Evolutionary conservation across 2,888 invertebrate genomes (phyloP).

Genomic region (Iselma pallidipennis): DNA sequence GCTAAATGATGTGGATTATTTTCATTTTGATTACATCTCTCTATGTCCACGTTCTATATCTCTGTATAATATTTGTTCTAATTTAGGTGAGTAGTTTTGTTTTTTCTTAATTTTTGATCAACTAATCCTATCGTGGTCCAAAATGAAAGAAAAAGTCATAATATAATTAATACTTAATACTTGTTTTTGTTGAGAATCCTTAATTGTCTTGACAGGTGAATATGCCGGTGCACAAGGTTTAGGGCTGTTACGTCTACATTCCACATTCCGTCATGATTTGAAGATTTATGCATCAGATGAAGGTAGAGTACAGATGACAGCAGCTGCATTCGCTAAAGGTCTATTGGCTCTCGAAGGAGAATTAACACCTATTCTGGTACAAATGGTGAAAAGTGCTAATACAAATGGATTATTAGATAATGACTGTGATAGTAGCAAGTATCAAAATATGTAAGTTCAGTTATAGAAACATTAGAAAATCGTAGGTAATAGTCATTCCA

Average conservation of each 20-base stretch:
- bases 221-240: slow-evolving; percentile 94
- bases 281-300: slow-evolving; percentile 99
- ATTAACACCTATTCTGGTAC: slow-evolving; percentile 96
- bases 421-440: slow-evolving; percentile 96
- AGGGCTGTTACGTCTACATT: slow-evolving; percentile 92
- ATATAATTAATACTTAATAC: slow-evolving; percentile 1
- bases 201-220: slow-evolving; percentile 61
- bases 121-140: too few relatives aligned
- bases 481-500: slow-evolving; percentile 49
- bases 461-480: slow-evolving; percentile 3
- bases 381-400: slow-evolving; percentile 99
- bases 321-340: slow-evolving; percentile 99
- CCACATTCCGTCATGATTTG: slow-evolving; percentile 97
- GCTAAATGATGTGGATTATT: slow-evolving; percentile 22
- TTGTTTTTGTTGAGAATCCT: not conserved
- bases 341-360: slow-evolving; percentile 97
- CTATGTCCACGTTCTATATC: not conserved
- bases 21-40: not conserved
- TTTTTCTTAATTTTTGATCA: slow-evolving; percentile 10
- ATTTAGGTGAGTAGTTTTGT: not conserved
- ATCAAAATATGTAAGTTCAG: slow-evolving; percentile 87
- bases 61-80: not conserved
- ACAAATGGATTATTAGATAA: slow-evolving; percentile 98
- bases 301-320: slow-evolving; percentile 99
- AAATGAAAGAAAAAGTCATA: too few relatives aligned